Conservation (phyloP, 2,888 invertebrate genomes). For the Lochmaea crataegi region DNA sequence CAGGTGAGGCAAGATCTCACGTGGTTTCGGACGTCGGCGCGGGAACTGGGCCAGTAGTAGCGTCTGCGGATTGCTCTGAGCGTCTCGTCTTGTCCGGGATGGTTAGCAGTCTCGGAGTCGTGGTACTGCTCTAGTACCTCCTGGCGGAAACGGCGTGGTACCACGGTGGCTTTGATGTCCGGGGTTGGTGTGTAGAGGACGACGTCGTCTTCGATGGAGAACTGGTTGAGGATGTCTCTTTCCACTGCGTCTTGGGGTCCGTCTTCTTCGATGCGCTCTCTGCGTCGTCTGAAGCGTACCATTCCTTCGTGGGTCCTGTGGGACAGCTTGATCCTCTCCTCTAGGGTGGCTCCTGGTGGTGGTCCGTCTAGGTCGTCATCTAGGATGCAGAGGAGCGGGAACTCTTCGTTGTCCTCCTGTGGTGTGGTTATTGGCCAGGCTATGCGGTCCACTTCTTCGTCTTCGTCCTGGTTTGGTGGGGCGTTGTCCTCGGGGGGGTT, state of each 20-base stretch:
- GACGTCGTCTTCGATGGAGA: background rate
- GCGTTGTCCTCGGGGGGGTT: conserved; percentile 30
- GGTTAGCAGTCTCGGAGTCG: conserved; percentile 35
- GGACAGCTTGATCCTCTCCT: background rate
- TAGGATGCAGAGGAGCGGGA: background rate
- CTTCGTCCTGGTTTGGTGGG: background rate
- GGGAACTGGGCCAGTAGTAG: conserved; percentile 50
- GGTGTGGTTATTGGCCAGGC: too few relatives aligned
- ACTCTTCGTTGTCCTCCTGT: background rate
- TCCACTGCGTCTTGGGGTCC: background rate
- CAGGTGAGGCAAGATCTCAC: conserved; percentile 25
- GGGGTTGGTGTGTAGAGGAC: background rate
- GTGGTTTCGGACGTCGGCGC: conserved; percentile 29
- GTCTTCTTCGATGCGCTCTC: background rate
- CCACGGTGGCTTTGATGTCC: background rate
- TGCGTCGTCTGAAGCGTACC: background rate
- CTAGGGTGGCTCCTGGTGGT: background rate
- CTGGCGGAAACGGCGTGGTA: background rate
- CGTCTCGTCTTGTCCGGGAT: conserved; percentile 49
- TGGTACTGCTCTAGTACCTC: conserved; percentile 20
- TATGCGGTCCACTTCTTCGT: too few relatives aligned
- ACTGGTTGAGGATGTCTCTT: background rate
- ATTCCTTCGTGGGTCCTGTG: background rate
- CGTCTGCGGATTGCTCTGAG: conserved; percentile 37
- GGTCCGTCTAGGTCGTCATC: background rate